Percentiles rank a stretch among this genome's conserved stretches.
phyloP scores from a whole-genome alignment of 1,140 invertebrate genomes.

The Megathymus violae region DNA sequence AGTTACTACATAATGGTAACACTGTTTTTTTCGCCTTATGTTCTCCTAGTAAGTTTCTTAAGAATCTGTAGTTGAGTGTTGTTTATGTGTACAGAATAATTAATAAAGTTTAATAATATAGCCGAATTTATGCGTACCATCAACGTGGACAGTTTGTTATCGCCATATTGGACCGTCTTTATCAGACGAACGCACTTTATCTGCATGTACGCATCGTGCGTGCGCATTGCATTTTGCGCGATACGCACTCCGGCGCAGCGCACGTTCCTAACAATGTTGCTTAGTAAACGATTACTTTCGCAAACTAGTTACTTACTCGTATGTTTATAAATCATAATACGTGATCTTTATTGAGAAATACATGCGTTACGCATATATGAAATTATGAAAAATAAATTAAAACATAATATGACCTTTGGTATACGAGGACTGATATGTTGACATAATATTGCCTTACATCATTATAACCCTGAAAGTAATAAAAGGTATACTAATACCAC shows the following conservation, averaged over 20 bases:
- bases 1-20: constrained; percentile 9
- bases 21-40: background rate
- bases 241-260: constrained; percentile 58
- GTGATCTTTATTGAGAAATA: constrained; percentile 73
- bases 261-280: constrained; percentile 65
- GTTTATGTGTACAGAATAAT: constrained; percentile 13
- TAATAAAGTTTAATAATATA: constrained; percentile 37
- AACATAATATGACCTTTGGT: constrained; percentile 10
- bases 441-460: constrained; percentile 23
- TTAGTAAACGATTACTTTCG: constrained; percentile 71
- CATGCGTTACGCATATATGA: constrained; percentile 74
- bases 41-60: constrained; percentile 5
- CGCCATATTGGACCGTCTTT: constrained; percentile 52
- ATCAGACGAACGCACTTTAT: constrained; percentile 75
- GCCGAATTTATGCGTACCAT: constrained; percentile 58
- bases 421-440: constrained; percentile 15
- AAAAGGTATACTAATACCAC: background rate
- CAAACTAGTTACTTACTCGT: constrained; percentile 72
- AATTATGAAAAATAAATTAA: constrained; percentile 54
- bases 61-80: constrained; percentile 4
- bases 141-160: constrained; percentile 61
- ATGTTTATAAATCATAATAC: constrained; percentile 66
- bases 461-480: constrained; percentile 1
- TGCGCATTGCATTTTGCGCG: constrained; percentile 74
- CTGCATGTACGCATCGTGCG: constrained; percentile 72